phyloP scores from a whole-genome alignment of 2,113 vertebrate species.

The Mola mola region DNA sequence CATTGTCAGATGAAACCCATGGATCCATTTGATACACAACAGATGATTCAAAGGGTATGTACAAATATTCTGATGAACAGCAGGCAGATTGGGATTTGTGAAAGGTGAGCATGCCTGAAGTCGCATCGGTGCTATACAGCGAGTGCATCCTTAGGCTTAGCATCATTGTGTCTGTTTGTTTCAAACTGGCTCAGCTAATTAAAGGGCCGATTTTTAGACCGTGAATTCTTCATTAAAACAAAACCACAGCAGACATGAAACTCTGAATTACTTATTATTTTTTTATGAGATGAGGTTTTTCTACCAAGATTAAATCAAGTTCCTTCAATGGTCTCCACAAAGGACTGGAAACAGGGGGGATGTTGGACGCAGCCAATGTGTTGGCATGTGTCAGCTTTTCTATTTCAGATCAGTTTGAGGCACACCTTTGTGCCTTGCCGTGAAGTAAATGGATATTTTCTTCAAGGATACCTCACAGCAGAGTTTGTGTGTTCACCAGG shows the following conservation, averaged over 20 bases:
- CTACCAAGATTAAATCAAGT: conserved; percentile 42
- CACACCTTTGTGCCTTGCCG: conserved; percentile 60
- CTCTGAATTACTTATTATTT: conserved; percentile 23
- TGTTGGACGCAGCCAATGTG: conserved; percentile 41
- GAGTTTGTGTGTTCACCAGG: conserved; percentile 65
- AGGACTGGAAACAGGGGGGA: conserved; percentile 41
- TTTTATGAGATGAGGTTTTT: conserved; percentile 43
- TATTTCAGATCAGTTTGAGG: conserved; percentile 37
- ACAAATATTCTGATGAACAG: conserved; percentile 42
- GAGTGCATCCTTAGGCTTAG: conserved; percentile 22
- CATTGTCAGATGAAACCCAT: conserved; percentile 70
- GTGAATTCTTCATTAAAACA: conserved; percentile 50
- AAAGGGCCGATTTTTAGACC: conserved; percentile 40
- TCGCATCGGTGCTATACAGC: conserved; percentile 9
- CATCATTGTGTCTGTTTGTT: conserved; percentile 42
- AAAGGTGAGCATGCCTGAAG: conserved; percentile 12
- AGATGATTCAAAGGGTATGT: conserved; percentile 60
- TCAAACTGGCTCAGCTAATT: conserved; percentile 24
- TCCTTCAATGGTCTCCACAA: conserved; percentile 30
- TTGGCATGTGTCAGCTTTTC: conserved; percentile 49
- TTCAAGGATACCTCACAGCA: conserved; percentile 60
- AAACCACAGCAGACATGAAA: conserved; percentile 22
- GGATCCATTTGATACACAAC: conserved; percentile 71
- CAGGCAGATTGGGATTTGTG: conserved; percentile 27
- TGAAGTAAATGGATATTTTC: conserved; percentile 63